Percentiles rank a stretch among this genome's conserved stretches.
Evolutionary conservation across 2,113 vertebrate species (phyloP).

Genomic region (Odobenus rosmarus): DNA sequence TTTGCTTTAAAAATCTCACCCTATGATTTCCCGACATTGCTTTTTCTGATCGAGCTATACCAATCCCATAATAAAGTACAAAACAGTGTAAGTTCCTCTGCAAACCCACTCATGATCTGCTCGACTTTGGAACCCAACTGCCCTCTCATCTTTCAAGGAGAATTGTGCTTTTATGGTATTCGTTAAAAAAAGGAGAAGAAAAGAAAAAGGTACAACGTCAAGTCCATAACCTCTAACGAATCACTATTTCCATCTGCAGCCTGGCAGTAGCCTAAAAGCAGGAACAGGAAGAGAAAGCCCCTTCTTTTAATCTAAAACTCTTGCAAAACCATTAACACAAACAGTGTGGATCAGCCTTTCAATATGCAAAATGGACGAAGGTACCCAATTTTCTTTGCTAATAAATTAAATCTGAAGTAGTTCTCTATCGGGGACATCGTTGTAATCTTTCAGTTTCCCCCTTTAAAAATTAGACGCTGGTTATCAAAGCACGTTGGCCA

Average conservation of each 20-base stretch:
- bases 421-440: slow-evolving; percentile 69
- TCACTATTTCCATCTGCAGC: slow-evolving; percentile 53
- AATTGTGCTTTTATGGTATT: slow-evolving; percentile 45
- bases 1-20: neutral
- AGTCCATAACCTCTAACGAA: slow-evolving; percentile 43
- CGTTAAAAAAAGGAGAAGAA: neutral
- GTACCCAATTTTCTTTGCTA: slow-evolving; percentile 51
- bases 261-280: neutral
- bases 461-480: slow-evolving; percentile 55
- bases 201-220: neutral
- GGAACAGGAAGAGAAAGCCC: slow-evolving; percentile 22
- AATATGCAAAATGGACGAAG: slow-evolving; percentile 82
- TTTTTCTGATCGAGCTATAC: neutral
- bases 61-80: slow-evolving; percentile 40
- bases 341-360: slow-evolving; percentile 71
- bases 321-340: slow-evolving; percentile 65
- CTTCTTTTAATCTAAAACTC: slow-evolving; percentile 69
- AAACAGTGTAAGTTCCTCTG: slow-evolving; percentile 69
- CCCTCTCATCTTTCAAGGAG: slow-evolving; percentile 51
- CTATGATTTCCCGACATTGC: slow-evolving; percentile 47
- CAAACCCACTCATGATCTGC: slow-evolving; percentile 27
- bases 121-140: slow-evolving; percentile 50
- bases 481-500: slow-evolving; percentile 61
- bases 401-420: slow-evolving; percentile 72
- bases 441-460: neutral